These are phyloP conservation scores for Sebastes kiyomatsui DNA, from an alignment of 2,797 vertebrate species.

Conservation along the genomic window DNA sequence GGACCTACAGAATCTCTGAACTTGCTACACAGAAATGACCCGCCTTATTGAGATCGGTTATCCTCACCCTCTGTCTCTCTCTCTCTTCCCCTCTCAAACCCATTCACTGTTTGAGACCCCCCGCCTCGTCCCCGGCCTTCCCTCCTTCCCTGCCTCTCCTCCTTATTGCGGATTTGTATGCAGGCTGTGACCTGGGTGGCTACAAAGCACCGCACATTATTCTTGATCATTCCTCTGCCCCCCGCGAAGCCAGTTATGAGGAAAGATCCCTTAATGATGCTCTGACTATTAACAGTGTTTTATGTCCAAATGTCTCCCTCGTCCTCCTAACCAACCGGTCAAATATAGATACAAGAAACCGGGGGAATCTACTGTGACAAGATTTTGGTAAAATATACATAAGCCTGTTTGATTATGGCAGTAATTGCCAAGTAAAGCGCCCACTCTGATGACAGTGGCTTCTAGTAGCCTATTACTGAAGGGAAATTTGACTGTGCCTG, in stretches of 20 bases:
- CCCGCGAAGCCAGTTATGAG: constrained; percentile 94
- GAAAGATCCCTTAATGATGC: constrained; percentile 96
- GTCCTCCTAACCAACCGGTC: constrained; percentile 84
- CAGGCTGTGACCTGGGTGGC: constrained; percentile 94
- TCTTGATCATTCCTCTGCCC: constrained; percentile 97
- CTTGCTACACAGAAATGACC: constrained; percentile 75
- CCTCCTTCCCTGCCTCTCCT: constrained; percentile 67
- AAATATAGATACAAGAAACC: constrained; percentile 81
- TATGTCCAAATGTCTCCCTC: constrained; percentile 91
- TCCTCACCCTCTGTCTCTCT: constrained; percentile 65
- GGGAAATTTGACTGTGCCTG: not conserved
- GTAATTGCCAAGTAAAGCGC: constrained; percentile 46
- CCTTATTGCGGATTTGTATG: constrained; percentile 94
- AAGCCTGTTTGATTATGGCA: constrained; percentile 64
- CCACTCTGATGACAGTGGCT: constrained; percentile 2
- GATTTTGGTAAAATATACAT: constrained; percentile 70
- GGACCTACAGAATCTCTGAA: constrained; percentile 72
- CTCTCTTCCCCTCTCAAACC: constrained; percentile 59
- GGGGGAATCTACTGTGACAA: constrained; percentile 61
- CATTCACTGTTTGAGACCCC: constrained; percentile 69
- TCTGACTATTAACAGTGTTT: constrained; percentile 94
- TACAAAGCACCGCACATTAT: constrained; percentile 94
- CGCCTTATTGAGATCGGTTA: constrained; percentile 73
- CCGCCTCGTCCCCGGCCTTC: constrained; percentile 54
- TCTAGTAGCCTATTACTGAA: not conserved